Evolutionary conservation across 1,140 invertebrate genomes (phyloP), one percentile per base, ranked within the genome.

Genomic region (Octopus bimaculoides): DNA sequence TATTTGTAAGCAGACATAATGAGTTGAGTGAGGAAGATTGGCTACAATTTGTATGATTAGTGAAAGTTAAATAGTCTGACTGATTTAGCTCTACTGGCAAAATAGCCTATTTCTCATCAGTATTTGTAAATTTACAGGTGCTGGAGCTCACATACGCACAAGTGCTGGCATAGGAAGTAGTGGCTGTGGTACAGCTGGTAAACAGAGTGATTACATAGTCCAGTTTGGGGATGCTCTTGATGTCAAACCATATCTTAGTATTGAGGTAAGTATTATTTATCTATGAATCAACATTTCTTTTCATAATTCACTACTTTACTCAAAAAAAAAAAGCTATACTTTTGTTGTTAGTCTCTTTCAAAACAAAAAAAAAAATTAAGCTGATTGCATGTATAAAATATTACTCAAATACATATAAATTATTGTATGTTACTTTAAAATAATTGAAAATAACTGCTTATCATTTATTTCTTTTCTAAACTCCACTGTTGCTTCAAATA

Each of bases 161-260:
- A 41, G 74, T 75, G 74, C 20, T 17, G 52, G 74, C 74, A 75
- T 14, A 52, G 52, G 20, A 52, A 53, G 41, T 53, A 75, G 74
- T 75, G 74, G 20, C 8, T 52, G n/a, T 75, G 74, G 74, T 52
- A 75, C 6, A 41, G 26, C 4, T 41, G 74, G 74, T 10, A 75
- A 75, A 75, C 74, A 75, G 14, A 41, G 74, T 75, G 74, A 75
- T 75, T 75, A 75, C 41, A 75, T 75, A 41, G 26, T 75, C 52
- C 74, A 75, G 74, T 53, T 75, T 75, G 74, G 74, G 17, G 74
- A 75, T 75, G 26, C 74, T 41, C 52, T 75, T 14, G 74, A 75
- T 41, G 74, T 75, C 74, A 75, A 75, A 75, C 74, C 26, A 3
- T 75, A 52, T 75, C 74, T 75, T 75, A 75, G 52, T 75, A 52